Base-by-base conservation (phyloP, 2,888 invertebrate genomes). In the Spilosoma lubricipeda region DNA sequence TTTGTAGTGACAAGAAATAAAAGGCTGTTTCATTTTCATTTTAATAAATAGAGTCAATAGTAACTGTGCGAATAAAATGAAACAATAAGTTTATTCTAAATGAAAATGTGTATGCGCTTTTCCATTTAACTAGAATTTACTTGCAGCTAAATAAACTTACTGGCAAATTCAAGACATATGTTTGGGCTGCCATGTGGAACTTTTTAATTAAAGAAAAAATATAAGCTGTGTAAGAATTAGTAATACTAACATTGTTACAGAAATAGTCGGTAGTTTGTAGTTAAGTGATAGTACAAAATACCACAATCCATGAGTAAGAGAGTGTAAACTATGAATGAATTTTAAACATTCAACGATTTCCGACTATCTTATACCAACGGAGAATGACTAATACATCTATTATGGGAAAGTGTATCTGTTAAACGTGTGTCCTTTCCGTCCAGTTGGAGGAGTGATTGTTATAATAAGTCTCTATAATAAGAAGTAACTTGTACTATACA, bases 321-420 rank as follows among this genome's bases (percentile, higher is more conserved):
- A 23, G 23, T 56, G 9, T n/a, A n/a, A 56, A n/a, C 9, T 56
- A 56, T 56, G 52, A 56, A 56, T 56, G 52, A 56, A 56, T n/a
- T 30, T 59, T 30, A 63, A 63, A 63, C 27, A 63, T 63, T 63
- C 63, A 63, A 30, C 27, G 63, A 30, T 63, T 63, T 63, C 63
- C 63, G 63, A 63, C 63, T 59, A 30, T 59, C 59, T 63, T 30
- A 63, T 30, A 30, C 18, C n/a, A 30, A 30, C 30, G 30, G 7
- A 18, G 30, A 15, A 80, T 80, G 83, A 82, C 83, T 81, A 77
- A 82, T 64, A 72, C 64, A 71, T 71, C 76, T 83, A 74, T 75
- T 76, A 77, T 77, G 70, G 48, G 81, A 81, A 76, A 80, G 80
- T 79, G 70, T 83, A 82, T 81, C 73, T 82, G 79, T 72, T 42